phyloP scores from a whole-genome alignment of 92 coral and sea anemone species.

The Scolanthus callimorphus region DNA sequence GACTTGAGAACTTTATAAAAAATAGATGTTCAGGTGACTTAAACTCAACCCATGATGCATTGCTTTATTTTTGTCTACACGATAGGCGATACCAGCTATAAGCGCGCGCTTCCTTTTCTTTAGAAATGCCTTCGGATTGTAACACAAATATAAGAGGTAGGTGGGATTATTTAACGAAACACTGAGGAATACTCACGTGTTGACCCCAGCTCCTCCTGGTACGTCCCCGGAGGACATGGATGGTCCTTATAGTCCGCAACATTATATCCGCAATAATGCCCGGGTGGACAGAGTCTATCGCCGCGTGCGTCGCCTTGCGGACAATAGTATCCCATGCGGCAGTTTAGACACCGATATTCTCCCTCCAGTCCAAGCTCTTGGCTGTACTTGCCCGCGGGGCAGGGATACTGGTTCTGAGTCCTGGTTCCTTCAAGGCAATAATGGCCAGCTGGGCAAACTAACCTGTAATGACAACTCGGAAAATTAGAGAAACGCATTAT shows the following conservation, averaged over 20 bases:
- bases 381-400: conserved; percentile 74
- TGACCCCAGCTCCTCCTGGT: conserved; percentile 93
- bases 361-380: conserved; percentile 70
- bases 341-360: conserved; percentile 67
- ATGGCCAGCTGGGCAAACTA: conserved; percentile 94
- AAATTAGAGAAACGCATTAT: too few relatives aligned
- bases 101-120: too few relatives aligned
- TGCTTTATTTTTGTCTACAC: too few relatives aligned
- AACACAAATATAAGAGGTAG: too few relatives aligned
- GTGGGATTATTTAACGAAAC: too few relatives aligned
- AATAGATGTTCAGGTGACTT: too few relatives aligned
- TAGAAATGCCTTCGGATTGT: too few relatives aligned
- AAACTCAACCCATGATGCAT: too few relatives aligned
- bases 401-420: conserved; percentile 76
- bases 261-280: conserved; percentile 63
- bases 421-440: conserved; percentile 74
- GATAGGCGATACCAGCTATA: too few relatives aligned
- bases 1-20: too few relatives aligned
- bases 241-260: conserved; percentile 27
- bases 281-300: conserved; percentile 79
- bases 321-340: conserved; percentile 79
- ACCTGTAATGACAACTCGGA: too few relatives aligned
- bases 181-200: conserved; percentile 80
- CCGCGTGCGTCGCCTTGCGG: conserved; percentile 82
- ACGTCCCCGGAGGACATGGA: conserved; percentile 80